phyloP scores from a whole-genome alignment of 2,797 vertebrate genomes.

The Anableps anableps region DNA sequence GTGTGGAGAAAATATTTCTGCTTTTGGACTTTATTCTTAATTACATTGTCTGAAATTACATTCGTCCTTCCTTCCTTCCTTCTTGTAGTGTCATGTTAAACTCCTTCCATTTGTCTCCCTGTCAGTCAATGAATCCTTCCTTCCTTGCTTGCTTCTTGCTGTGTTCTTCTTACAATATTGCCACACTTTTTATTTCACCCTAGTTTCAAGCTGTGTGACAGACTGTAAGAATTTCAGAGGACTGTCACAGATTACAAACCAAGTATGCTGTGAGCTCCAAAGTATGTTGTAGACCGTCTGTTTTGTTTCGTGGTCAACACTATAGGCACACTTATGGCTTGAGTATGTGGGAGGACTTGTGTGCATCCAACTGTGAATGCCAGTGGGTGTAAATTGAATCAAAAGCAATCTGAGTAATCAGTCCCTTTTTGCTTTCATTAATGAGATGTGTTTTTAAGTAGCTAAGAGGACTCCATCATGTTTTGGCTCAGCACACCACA shows the following conservation, averaged over 20 bases:
- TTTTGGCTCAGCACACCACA: constrained; percentile 44
- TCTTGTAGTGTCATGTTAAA: no score
- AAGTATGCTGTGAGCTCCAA: constrained; percentile 44
- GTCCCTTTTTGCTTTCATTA: constrained; percentile 62
- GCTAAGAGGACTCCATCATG: constrained; percentile 59
- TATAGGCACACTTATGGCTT: constrained; percentile 28
- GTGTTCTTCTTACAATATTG: constrained; percentile 2
- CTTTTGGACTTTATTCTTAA: not conserved
- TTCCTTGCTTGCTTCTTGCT: not conserved
- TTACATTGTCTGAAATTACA: not conserved
- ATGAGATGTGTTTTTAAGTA: constrained; percentile 70
- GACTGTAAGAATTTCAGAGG: constrained; percentile 46
- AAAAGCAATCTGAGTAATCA: constrained; percentile 55
- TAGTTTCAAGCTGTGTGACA: constrained; percentile 44
- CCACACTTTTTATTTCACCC: constrained; percentile 20
- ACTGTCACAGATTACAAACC: constrained; percentile 37
- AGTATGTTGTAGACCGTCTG: constrained; percentile 48
- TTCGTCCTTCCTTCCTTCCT: not conserved
- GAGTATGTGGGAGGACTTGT: constrained; percentile 32
- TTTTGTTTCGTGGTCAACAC: constrained; percentile 50
- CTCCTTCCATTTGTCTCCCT: no score
- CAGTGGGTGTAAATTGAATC: constrained; percentile 57
- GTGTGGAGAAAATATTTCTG: not conserved
- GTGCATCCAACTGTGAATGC: constrained; percentile 39
- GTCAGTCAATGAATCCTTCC: not conserved